Evolutionary conservation across 1,140 invertebrate genomes (phyloP).

Genomic region (Platyscapa corneri): DNA sequence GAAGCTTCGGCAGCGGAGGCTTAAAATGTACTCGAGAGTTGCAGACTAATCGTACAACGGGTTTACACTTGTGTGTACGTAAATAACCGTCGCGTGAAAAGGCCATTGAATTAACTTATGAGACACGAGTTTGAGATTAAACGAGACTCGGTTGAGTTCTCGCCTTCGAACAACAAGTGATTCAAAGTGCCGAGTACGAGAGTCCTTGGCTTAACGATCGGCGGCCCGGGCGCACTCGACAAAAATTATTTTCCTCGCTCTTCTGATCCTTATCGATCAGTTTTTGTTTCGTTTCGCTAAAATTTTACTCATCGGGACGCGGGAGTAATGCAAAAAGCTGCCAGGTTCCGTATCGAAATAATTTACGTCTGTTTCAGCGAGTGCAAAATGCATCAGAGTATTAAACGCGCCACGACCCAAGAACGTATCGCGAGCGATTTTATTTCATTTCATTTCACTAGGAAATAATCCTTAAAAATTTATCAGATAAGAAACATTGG

Average conservation of each 20-base stretch:
- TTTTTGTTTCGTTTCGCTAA: neutral
- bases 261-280: constrained; percentile 43
- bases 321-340: too few relatives aligned
- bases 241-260: neutral
- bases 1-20: neutral
- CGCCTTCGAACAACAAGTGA: constrained; percentile 66
- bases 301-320: neutral
- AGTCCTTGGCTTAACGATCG: neutral
- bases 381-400: neutral
- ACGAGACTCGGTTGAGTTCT: constrained; percentile 59
- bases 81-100: constrained; percentile 36
- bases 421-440: neutral
- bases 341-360: neutral
- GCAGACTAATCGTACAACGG: constrained; percentile 10
- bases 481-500: constrained; percentile 32
- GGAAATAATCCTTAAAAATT: constrained; percentile 7
- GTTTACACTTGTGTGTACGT: neutral
- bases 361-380: neutral
- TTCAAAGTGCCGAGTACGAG: constrained; percentile 49
- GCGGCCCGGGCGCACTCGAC: neutral
- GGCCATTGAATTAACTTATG: constrained; percentile 57
- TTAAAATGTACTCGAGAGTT: neutral
- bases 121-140: constrained; percentile 60
- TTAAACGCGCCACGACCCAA: neutral
- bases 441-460: neutral